These are phyloP conservation scores for Sebastes baramenuke DNA, from an alignment of 2,797 vertebrate genomes.

Conservation along the genomic window DNA sequence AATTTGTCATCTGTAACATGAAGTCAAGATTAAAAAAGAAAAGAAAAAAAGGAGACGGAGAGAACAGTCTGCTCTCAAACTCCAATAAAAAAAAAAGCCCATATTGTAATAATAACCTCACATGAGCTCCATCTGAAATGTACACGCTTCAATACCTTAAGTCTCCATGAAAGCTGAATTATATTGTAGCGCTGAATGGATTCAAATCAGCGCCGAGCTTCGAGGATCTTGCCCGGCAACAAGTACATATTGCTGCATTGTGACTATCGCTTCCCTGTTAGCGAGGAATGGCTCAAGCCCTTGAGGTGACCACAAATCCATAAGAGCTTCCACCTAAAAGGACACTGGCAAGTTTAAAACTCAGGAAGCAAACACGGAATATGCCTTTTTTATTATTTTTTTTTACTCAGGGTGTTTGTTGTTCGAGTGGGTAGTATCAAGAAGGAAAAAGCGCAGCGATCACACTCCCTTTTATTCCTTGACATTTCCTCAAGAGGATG, in stretches of 20 bases:
- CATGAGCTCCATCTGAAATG: slow-evolving; percentile 6
- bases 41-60: not conserved
- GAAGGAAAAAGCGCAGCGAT: not conserved
- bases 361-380: not conserved
- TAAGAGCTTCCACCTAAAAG: not conserved
- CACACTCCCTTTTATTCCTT: slow-evolving; percentile 17
- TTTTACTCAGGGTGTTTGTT: not conserved
- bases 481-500: slow-evolving; percentile 23
- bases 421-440: not conserved
- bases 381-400: not conserved
- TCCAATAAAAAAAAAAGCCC: not conserved
- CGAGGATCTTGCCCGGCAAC: not conserved
- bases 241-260: not conserved
- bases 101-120: slow-evolving; percentile 3
- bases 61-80: slow-evolving; percentile 1
- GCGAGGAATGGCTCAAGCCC: not conserved
- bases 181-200: slow-evolving; percentile 2
- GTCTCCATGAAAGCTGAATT: slow-evolving; percentile 15
- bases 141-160: slow-evolving; percentile 2
- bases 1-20: slow-evolving; percentile 35
- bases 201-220: slow-evolving; percentile 1
- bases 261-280: slow-evolving; percentile 1
- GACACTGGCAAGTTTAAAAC: not conserved
- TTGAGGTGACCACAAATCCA: not conserved
- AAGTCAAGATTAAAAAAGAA: slow-evolving; percentile 5